phyloP scores from a whole-genome alignment of 2,797 vertebrate genomes.

The Pipistrellus kuhlii region DNA sequence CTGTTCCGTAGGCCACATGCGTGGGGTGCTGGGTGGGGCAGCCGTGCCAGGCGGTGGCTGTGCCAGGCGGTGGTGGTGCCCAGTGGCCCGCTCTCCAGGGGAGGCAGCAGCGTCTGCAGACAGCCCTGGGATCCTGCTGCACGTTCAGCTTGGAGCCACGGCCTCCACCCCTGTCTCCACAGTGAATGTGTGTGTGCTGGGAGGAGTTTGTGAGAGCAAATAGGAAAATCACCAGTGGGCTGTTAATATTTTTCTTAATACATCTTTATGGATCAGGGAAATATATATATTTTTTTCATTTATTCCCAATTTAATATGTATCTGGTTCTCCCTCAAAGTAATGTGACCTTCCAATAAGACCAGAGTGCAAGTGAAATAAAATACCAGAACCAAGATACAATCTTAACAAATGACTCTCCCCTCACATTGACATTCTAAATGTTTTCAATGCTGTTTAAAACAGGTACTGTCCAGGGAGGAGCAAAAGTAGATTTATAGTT shows the following conservation, averaged over 20 bases:
- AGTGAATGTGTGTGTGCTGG: not conserved
- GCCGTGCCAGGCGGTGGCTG: not conserved
- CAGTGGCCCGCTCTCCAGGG: not conserved
- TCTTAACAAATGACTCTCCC: not conserved
- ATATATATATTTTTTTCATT: slow-evolving; percentile 28
- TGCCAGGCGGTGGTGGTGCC: not conserved
- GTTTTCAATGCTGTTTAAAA: not conserved
- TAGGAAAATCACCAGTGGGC: not conserved
- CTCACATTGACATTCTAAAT: not conserved
- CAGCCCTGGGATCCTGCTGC: not conserved
- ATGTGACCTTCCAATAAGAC: not conserved
- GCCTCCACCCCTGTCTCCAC: not conserved
- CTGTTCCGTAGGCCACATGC: not conserved
- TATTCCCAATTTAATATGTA: slow-evolving; percentile 21
- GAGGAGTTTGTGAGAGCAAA: not conserved
- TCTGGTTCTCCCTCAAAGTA: not conserved
- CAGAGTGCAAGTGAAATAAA: not conserved
- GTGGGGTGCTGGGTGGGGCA: too few species aligned
- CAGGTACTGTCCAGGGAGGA: not conserved
- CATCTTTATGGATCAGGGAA: not conserved
- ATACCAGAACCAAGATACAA: not conserved
- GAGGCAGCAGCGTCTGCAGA: not conserved
- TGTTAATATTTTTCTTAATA: not conserved
- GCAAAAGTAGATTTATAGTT: not conserved
- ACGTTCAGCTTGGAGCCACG: not conserved